Base-by-base conservation (phyloP, 2,888 invertebrate genomes). In the Monochamus alternatus region DNA sequence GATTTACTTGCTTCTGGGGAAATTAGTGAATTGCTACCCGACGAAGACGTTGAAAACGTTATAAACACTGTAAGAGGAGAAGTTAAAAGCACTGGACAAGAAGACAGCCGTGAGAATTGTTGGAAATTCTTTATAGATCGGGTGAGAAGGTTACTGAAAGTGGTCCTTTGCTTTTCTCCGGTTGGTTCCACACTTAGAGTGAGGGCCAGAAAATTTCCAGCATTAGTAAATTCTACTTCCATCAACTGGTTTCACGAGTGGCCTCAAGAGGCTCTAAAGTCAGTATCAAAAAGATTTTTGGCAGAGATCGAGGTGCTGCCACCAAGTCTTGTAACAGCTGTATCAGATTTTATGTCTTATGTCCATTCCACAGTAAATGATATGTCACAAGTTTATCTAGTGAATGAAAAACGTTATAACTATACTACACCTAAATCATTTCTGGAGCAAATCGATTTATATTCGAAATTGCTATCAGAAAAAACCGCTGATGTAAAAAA, bases 181-280 rank as follows among this genome's bases (percentile, higher is more conserved):
- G 98, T 98, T 71, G 98, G 98, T 0, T 94, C 95, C 0, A 97
- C 96, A 0, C 90, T 98, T 14, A 91, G 98, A 69, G 91, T 97
- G 14, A 92, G 98, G 73, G 95, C 96, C 4, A 92, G 98, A 71
- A 97, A 98, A 89, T 98, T 98, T 90, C 98, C 98, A 0, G 97
- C 98, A 0, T 90, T 98, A 47, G 95, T 97, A 14, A 98, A 96
- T 90, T 97, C 97, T 87, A 96, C 97, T 0, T 93, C 96, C 14
- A 97, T 98, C 80, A 95, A 98, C 89, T 98, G 98, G 98, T 98
- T 98, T 89, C 97, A 98, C 87, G 96, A 97, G 86, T 98, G 98
- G 98, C 98, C 98, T 0, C 92, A 93, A 85, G 95, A 97, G 86
- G 98, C 98, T 44, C 90, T 98, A 84, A 92, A 95, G 79, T 97